Evolutionary conservation across 2,113 vertebrate genomes (phyloP).

Genomic region (Sebastes schlegelii): DNA sequence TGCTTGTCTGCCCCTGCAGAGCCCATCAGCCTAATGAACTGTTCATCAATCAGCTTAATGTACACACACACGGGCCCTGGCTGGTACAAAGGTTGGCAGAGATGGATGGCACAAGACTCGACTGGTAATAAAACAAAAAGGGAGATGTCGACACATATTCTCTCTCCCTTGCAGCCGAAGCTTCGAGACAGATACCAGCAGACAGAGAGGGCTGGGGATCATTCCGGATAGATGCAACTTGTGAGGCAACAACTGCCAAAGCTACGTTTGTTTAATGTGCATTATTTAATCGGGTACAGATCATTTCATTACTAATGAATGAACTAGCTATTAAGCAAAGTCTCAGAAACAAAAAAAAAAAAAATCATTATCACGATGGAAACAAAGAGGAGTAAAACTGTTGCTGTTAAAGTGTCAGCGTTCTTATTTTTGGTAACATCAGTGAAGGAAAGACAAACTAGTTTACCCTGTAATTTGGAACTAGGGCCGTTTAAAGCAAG

Average conservation of each 20-base stretch:
- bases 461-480: background rate
- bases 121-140: constrained; percentile 47
- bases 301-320: background rate
- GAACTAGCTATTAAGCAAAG: background rate
- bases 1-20: constrained; percentile 51
- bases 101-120: constrained; percentile 59
- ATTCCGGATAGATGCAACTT: background rate
- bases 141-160: constrained; percentile 14
- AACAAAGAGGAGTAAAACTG: background rate
- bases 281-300: background rate
- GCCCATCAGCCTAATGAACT: constrained; percentile 78
- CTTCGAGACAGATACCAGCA: constrained; percentile 3
- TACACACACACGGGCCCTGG: constrained; percentile 25
- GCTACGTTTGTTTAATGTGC: background rate
- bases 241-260: constrained; percentile 7
- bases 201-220: background rate
- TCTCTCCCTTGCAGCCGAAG: background rate
- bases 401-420: background rate
- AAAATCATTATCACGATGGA: background rate
- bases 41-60: constrained; percentile 75
- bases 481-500: background rate
- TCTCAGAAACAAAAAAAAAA: background rate
- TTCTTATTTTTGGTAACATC: background rate
- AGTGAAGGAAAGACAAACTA: background rate
- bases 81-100: constrained; percentile 59